Evolutionary conservation across 2,113 vertebrate species (phyloP).

Genomic region (Cyphomyrus discorhynchus): DNA sequence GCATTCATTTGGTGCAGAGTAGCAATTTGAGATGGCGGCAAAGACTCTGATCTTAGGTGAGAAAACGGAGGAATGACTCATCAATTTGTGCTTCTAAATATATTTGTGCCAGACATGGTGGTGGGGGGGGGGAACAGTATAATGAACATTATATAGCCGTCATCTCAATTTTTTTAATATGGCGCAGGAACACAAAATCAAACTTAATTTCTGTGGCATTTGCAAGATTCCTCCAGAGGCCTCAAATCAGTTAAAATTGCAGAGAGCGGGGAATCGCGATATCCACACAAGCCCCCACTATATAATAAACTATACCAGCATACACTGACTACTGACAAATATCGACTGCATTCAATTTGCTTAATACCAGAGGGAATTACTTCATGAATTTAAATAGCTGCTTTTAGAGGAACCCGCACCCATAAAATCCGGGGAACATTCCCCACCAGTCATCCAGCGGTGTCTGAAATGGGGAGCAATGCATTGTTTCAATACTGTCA

Average conservation of each 20-base stretch:
- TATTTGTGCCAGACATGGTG: neutral
- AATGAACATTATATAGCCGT: neutral
- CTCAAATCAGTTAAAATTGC: neutral
- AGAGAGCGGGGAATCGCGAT: neutral
- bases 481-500: constrained; percentile 1
- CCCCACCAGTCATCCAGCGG: neutral
- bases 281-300: neutral
- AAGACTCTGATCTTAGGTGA: neutral
- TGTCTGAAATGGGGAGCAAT: neutral
- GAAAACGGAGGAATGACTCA: neutral
- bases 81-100: neutral
- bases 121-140: no score
- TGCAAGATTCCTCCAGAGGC: neutral
- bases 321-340: neutral
- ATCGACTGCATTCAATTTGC: neutral
- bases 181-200: neutral
- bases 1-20: neutral
- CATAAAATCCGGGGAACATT: neutral
- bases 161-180: neutral
- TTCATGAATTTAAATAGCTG: constrained; percentile 22
- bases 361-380: constrained; percentile 3
- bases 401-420: neutral
- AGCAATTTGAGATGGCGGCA: neutral
- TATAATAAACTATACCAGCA: neutral
- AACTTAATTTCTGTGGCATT: neutral